Percentiles rank a stretch among this genome's conserved stretches.
phyloP scores from a whole-genome alignment of 2,113 vertebrate species.

The Chamaea fasciata region DNA sequence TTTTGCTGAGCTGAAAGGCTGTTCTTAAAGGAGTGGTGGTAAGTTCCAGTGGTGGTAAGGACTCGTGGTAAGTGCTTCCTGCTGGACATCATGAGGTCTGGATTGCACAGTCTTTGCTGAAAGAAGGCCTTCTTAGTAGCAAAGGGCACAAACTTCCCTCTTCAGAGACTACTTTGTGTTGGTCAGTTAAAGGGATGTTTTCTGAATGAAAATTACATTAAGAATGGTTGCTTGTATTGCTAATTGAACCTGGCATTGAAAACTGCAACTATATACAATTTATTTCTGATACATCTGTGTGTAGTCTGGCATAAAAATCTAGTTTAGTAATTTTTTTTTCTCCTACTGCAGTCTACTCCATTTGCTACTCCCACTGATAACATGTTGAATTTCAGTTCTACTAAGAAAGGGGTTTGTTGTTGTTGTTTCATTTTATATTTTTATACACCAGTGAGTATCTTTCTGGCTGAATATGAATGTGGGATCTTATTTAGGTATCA shows the following conservation, averaged over 20 bases:
- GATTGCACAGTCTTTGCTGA: background rate
- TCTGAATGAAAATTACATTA: background rate
- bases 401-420: background rate
- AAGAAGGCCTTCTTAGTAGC: background rate
- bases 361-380: background rate
- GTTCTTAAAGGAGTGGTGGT: background rate
- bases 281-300: background rate
- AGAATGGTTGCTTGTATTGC: background rate
- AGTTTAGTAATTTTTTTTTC: background rate
- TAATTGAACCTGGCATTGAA: background rate
- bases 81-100: background rate
- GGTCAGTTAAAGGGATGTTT: conserved; percentile 42
- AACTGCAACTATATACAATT: background rate
- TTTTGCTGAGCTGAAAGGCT: conserved; percentile 30
- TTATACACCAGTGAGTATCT: background rate
- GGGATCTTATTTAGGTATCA: background rate
- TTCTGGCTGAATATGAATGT: background rate
- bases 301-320: background rate
- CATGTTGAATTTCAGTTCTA: background rate
- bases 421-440: background rate
- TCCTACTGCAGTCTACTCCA: background rate
- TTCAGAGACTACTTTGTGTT: background rate
- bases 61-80: background rate
- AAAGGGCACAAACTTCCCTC: background rate
- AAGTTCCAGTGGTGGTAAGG: background rate